These are phyloP conservation scores for Hartigia nigra DNA, from an alignment of 2,888 invertebrate species.

Conservation along the genomic window DNA sequence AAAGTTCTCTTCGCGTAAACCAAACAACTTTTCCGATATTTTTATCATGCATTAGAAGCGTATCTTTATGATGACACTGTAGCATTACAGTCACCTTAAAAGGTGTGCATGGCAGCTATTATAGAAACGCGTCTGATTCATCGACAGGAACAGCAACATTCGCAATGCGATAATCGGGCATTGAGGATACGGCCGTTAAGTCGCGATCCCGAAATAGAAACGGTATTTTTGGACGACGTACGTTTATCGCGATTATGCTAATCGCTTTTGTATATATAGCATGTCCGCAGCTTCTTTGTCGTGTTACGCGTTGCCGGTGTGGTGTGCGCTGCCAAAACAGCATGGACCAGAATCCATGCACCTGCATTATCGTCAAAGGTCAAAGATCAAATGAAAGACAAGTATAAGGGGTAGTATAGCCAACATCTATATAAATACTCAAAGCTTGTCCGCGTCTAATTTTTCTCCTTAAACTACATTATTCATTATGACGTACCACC, in stretches of 20 bases:
- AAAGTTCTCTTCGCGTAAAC: no score
- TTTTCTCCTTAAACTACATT: not conserved
- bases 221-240: not conserved
- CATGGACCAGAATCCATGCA: not conserved
- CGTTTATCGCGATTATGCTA: not conserved
- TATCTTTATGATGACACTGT: no score
- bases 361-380: not conserved
- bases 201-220: not conserved
- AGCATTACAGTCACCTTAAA: no score
- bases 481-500: no score
- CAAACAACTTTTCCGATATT: no score
- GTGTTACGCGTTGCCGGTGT: not conserved
- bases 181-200: not conserved
- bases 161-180: not conserved
- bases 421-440: not conserved
- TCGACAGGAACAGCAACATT: not conserved
- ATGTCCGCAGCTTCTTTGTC: not conserved
- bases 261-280: not conserved
- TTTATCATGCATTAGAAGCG: no score
- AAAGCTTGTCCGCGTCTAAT: not conserved
- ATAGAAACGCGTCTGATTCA: not conserved
- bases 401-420: not conserved
- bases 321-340: not conserved
- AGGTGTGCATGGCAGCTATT: not conserved
- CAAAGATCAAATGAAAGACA: not conserved